Evolutionary conservation across 2,113 vertebrate species (phyloP).

Genomic region (Triplophysa rosa): DNA sequence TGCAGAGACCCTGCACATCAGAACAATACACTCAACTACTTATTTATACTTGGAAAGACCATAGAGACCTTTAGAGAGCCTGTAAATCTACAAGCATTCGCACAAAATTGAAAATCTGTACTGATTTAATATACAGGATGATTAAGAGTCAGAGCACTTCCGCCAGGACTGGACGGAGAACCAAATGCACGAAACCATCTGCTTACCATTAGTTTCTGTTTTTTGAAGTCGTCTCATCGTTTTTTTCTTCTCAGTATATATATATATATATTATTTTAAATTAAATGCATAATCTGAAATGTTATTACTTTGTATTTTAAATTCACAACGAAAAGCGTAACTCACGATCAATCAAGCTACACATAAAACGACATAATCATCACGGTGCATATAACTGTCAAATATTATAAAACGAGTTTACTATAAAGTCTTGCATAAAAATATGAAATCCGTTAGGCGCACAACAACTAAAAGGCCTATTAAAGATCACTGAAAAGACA

Average conservation of each 20-base stretch:
- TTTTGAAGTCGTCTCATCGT: slow-evolving; percentile 59
- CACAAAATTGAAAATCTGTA: not conserved
- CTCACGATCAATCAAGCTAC: no score
- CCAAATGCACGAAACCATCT: slow-evolving; percentile 56
- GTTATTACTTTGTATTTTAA: no score
- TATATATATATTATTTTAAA: no score
- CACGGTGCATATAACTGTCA: no score
- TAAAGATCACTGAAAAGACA: no score
- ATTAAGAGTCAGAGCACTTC: slow-evolving; percentile 9
- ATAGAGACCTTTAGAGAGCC: not conserved
- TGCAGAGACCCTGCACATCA: slow-evolving; percentile 53
- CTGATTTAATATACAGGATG: not conserved
- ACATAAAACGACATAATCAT: no score
- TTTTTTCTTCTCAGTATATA: slow-evolving; percentile 55
- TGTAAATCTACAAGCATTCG: not conserved
- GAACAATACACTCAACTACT: slow-evolving; percentile 13
- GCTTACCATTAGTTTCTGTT: slow-evolving; percentile 61
- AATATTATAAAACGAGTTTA: no score
- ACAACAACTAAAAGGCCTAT: no score
- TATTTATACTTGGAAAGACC: slow-evolving; percentile 17
- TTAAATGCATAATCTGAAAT: slow-evolving; percentile 58
- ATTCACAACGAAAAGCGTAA: no score
- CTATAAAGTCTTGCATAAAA: no score
- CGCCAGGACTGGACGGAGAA: slow-evolving; percentile 28
- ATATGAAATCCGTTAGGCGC: no score